Conservation (phyloP, 2,113 vertebrate genomes). For the Formicarius rufipectus region DNA sequence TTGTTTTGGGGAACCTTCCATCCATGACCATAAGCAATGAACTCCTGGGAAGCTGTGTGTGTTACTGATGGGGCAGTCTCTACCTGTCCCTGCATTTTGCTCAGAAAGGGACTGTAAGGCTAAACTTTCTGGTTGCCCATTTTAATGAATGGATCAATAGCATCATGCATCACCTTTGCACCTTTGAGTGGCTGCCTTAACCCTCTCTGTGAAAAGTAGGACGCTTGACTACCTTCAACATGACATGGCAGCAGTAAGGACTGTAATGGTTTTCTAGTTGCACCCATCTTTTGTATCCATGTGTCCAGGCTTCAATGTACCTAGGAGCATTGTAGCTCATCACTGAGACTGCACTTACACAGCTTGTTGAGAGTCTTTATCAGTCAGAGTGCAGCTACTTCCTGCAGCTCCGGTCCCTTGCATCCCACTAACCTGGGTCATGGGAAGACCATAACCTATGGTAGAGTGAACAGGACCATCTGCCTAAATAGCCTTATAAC, state of each 20-base stretch:
- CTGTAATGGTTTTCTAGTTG: neutral
- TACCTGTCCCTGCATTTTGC: neutral
- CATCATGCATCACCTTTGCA: neutral
- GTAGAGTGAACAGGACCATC: neutral
- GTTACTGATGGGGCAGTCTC: neutral
- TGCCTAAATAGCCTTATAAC: neutral
- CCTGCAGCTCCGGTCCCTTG: neutral
- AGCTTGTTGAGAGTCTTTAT: neutral
- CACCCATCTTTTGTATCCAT: neutral
- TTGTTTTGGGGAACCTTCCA: neutral
- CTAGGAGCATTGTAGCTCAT: neutral
- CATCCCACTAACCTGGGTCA: neutral
- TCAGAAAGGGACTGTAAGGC: neutral
- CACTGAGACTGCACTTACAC: fast-evolving
- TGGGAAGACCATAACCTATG: neutral
- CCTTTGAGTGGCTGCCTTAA: neutral
- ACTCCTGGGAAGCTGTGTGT: neutral
- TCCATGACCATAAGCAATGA: neutral
- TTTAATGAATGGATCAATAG: neutral
- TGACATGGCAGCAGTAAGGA: neutral
- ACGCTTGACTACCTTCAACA: neutral
- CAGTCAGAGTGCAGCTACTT: neutral
- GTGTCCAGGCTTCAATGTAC: neutral
- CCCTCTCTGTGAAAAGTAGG: neutral
- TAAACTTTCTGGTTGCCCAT: neutral